phyloP scores from a whole-genome alignment of 1,140 invertebrate genomes.

The Drepana arcuata region DNA sequence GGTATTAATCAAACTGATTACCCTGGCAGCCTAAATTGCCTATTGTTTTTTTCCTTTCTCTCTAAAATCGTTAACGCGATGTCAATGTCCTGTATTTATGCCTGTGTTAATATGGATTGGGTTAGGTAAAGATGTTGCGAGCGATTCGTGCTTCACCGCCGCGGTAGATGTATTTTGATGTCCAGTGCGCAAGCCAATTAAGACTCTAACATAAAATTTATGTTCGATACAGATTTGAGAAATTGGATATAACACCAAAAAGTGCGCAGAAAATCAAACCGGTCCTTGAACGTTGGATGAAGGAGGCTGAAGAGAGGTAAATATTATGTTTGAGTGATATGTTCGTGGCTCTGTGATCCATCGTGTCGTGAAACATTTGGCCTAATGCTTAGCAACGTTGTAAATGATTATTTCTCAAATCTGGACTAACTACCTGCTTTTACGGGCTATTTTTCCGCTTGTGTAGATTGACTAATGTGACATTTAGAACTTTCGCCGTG shows the following conservation, averaged over 20 bases:
- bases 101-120: conserved; percentile 49
- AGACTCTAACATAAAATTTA: conserved; percentile 67
- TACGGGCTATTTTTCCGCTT: conserved; percentile 42
- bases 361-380: conserved; percentile 66
- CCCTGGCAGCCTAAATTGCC: conserved; percentile 61
- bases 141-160: no score
- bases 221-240: conserved; percentile 92
- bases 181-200: conserved; percentile 41
- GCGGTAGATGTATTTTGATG: no score
- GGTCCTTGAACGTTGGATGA: conserved; percentile 98
- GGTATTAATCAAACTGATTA: conserved; percentile 70
- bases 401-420: conserved; percentile 67
- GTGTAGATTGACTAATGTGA: conserved; percentile 13
- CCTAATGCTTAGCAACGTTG: conserved; percentile 62
- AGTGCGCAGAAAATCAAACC: conserved; percentile 99
- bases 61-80: conserved; percentile 66
- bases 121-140: conserved; percentile 13
- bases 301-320: conserved; percentile 96
- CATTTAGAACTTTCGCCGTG: conserved; percentile 10
- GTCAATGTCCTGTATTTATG: conserved; percentile 80
- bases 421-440: conserved; percentile 67
- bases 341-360: conserved; percentile 49
- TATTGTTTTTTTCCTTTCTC: conserved; percentile 60
- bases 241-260: conserved; percentile 99
- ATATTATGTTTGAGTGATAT: conserved; percentile 70